A percentile compares a stretch with the other conserved stretches of the same genome.
These are phyloP conservation scores for Luidia sarsii DNA, from an alignment of 53 echinoderm and acorn worm species.

Conservation along the genomic window DNA sequence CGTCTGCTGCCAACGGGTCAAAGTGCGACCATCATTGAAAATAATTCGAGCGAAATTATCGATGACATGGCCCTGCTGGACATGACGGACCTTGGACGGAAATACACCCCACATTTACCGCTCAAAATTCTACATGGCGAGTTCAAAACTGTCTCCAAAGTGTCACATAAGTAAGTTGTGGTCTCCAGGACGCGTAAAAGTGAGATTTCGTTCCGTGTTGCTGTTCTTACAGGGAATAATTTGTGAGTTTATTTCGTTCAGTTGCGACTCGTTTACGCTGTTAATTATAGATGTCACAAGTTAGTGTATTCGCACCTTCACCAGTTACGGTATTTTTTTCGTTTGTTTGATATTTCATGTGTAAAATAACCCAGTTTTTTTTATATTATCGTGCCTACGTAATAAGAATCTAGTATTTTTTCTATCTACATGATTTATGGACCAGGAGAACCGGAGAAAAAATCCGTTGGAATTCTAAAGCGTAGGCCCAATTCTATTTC, in stretches of 20 bases:
- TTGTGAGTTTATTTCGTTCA: too few relatives aligned
- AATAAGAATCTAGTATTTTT: too few relatives aligned
- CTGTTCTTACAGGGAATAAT: background rate
- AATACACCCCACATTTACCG: conserved; percentile 25
- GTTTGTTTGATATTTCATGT: too few relatives aligned
- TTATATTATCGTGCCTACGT: too few relatives aligned
- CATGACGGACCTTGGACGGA: conserved; percentile 35
- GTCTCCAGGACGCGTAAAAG: background rate
- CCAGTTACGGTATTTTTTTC: conserved; percentile 51
- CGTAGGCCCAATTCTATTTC: too few relatives aligned
- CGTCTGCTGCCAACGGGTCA: conserved; percentile 57
- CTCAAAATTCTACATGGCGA: conserved; percentile 10
- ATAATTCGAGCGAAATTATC: conserved; percentile 2
- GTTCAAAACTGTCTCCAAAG: conserved; percentile 26
- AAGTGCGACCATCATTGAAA: conserved; percentile 40
- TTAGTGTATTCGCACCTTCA: too few relatives aligned
- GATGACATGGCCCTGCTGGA: conserved; percentile 49
- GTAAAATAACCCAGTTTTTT: too few relatives aligned
- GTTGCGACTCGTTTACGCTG: too few relatives aligned
- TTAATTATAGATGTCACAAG: too few relatives aligned
- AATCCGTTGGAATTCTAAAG: too few relatives aligned
- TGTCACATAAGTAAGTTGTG: conserved; percentile 26
- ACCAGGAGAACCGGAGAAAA: too few relatives aligned
- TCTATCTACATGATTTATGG: too few relatives aligned
- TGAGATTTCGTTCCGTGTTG: background rate